Evolutionary conservation across 1,140 invertebrate species (phyloP).

Genomic region (Aphidius gifuensis): DNA sequence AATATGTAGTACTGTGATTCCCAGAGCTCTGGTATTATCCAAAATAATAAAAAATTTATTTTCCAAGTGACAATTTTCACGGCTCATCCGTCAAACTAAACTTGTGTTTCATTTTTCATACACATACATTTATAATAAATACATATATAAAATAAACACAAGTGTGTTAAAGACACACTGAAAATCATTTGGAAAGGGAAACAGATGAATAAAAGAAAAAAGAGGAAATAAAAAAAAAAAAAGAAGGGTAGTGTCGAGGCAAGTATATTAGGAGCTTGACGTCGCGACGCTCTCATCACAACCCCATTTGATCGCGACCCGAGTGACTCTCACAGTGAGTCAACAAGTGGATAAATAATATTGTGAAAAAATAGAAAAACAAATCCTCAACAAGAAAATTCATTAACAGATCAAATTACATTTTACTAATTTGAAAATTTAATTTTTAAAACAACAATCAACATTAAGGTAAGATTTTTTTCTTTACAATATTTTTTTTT

Average conservation of each 20-base stretch:
- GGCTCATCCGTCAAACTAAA: no score
- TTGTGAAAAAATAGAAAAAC: conserved; percentile 21
- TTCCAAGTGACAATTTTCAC: no score
- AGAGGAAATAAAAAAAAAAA: conserved; percentile 27
- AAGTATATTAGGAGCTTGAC: conserved; percentile 49
- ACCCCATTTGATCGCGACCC: conserved; percentile 35
- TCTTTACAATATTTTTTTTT: no score
- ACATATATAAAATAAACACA: background rate
- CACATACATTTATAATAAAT: conserved; percentile 3
- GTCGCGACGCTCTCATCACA: conserved; percentile 44
- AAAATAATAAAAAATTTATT: no score
- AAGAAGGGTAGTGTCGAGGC: conserved; percentile 30
- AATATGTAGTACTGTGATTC: no score
- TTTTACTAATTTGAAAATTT: no score
- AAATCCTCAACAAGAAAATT: no score
- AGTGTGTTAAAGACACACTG: background rate
- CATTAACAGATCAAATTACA: no score
- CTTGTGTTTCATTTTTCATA: conserved; percentile 12
- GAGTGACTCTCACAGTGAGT: conserved; percentile 14
- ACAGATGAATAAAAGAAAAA: conserved; percentile 20
- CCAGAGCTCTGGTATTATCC: no score
- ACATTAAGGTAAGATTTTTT: no score
- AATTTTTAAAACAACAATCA: no score
- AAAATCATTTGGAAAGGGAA: conserved; percentile 25
- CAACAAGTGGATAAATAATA: conserved; percentile 17